A percentile compares a stretch with the other conserved stretches of the same genome.
Conservation (phyloP, 2,797 vertebrate genomes). For the Malacoraja senta region DNA sequence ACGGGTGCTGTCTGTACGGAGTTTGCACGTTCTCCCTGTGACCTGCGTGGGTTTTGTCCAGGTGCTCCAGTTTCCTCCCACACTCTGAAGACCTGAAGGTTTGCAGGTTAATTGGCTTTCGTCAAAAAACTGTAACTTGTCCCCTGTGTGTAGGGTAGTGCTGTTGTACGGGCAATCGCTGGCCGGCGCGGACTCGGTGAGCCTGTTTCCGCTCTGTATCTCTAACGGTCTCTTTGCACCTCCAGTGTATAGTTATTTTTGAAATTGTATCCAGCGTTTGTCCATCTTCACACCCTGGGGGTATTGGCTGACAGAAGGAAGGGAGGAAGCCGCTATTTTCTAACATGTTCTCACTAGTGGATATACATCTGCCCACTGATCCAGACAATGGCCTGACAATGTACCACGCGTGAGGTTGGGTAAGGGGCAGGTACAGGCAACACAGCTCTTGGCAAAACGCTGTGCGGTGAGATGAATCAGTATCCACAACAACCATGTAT, state of each 20-base stretch:
- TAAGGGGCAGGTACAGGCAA: not conserved
- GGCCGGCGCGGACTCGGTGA: too few species aligned
- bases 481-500: not conserved
- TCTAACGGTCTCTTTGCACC: too few species aligned
- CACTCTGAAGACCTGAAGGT: too few species aligned
- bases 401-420: not conserved
- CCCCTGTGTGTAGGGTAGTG: too few species aligned
- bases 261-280: not conserved
- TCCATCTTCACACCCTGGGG: not conserved
- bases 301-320: conserved; percentile 1
- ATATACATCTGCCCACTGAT: conserved; percentile 29
- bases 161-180: too few species aligned
- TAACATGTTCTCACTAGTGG: not conserved
- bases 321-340: not conserved
- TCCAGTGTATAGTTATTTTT: not conserved
- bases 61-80: too few species aligned
- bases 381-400: not conserved
- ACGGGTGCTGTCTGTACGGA: too few species aligned
- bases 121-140: too few species aligned
- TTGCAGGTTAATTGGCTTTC: too few species aligned
- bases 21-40: too few species aligned
- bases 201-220: not conserved
- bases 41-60: too few species aligned
- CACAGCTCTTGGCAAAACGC: not conserved
- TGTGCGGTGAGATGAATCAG: not conserved